Percentiles rank a stretch among this genome's conserved stretches.
phyloP scores from a whole-genome alignment of 2,888 invertebrate genomes.

The Agrypnus murinus region DNA sequence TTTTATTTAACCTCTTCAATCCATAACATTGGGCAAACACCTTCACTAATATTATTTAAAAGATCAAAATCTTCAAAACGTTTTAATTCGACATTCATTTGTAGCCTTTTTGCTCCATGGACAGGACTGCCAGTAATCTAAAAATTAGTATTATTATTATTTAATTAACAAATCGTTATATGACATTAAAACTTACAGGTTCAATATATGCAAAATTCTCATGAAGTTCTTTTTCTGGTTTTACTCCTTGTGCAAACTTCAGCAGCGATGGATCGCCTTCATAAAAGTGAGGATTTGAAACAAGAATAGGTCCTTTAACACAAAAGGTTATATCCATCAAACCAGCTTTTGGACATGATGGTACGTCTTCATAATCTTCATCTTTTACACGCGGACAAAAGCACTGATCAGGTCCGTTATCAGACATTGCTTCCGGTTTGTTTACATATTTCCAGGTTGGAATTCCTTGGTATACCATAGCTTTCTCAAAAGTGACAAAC shows the following conservation, averaged over 20 bases:
- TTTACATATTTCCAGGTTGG: constrained; percentile 72
- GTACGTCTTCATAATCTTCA: constrained; percentile 72
- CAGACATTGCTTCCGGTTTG: constrained; percentile 70
- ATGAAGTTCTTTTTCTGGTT: constrained; percentile 74
- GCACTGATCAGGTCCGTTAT: constrained; percentile 72
- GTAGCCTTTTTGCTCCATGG: constrained; percentile 72
- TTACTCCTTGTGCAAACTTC: constrained; percentile 73
- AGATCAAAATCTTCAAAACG: constrained; percentile 70
- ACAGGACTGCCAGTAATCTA: constrained; percentile 75
- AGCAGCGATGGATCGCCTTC: constrained; percentile 74
- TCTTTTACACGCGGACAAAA: constrained; percentile 72
- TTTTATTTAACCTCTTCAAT: constrained; percentile 76
- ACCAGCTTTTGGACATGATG: constrained; percentile 74
- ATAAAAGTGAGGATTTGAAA: constrained; percentile 80
- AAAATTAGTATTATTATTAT: constrained; percentile 45
- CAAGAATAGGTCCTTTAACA: constrained; percentile 76
- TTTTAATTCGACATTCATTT: constrained; percentile 75
- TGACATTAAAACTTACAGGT: constrained; percentile 70
- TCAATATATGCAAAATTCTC: constrained; percentile 77
- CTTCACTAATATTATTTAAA: constrained; percentile 73
- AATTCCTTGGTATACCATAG: constrained; percentile 67
- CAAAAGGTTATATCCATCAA: constrained; percentile 73
- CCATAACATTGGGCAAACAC: constrained; percentile 77
- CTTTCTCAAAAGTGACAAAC: constrained; percentile 70
- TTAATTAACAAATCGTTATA: not conserved